These are phyloP conservation scores for Thalassophryne amazonica DNA, from an alignment of 2,797 vertebrate genomes.

Conservation along the genomic window DNA sequence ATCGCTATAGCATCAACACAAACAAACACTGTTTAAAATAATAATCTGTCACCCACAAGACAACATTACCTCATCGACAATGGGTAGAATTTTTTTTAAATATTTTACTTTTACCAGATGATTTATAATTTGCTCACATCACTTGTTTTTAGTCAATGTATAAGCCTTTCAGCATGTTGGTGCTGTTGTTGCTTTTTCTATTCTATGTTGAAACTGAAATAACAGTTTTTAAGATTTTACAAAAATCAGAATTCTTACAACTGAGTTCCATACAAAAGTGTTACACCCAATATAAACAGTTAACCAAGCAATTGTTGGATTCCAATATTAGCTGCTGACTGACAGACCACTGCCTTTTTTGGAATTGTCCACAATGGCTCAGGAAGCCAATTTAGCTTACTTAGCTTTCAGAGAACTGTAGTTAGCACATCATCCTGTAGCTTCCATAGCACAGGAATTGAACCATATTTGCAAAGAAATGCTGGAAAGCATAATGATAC, in stretches of 20 bases:
- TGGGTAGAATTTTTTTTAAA: not conserved
- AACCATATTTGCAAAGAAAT: slow-evolving; percentile 10
- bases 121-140: not conserved
- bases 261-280: too few relatives aligned
- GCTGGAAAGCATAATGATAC: not conserved
- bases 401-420: too few relatives aligned
- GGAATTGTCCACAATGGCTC: not conserved
- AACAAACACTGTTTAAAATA: not conserved
- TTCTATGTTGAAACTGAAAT: too few relatives aligned
- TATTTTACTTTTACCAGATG: not conserved
- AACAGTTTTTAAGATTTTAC: too few relatives aligned
- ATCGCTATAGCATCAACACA: not conserved
- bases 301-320: too few relatives aligned
- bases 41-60: not conserved
- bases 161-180: too few relatives aligned
- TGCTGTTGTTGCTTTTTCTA: too few relatives aligned
- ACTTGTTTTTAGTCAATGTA: too few relatives aligned
- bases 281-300: too few relatives aligned
- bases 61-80: not conserved
- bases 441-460: not conserved
- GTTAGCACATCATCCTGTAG: too few relatives aligned
- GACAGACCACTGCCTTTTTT: not conserved
- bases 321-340: not conserved
- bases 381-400: not conserved
- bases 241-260: too few relatives aligned